phyloP scores from a whole-genome alignment of 92 coral and sea anemone genomes.

The Epizoanthus rinbou region DNA sequence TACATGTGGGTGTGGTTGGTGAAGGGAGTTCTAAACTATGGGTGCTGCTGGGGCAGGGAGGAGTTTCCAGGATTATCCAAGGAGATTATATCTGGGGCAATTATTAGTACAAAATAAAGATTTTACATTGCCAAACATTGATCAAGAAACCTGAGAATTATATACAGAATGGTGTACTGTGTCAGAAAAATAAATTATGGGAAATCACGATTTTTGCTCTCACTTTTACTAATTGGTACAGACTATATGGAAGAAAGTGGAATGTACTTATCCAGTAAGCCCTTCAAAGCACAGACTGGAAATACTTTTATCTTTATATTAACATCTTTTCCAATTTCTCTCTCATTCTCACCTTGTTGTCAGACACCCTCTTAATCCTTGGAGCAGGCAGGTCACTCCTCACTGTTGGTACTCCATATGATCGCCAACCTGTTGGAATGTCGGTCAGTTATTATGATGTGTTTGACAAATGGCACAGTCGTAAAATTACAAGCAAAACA shows the following conservation, averaged over 20 bases:
- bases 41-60: no score
- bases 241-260: no score
- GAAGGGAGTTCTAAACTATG: background rate
- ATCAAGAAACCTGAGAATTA: background rate
- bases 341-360: slow-evolving; percentile 75
- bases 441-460: background rate
- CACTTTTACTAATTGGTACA: no score
- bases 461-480: background rate
- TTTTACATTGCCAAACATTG: background rate
- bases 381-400: slow-evolving; percentile 97
- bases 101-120: background rate
- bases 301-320: no score
- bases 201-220: no score
- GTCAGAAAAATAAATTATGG: background rate
- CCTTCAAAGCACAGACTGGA: no score
- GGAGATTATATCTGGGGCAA: background rate
- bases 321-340: background rate
- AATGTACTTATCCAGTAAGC: no score
- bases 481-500: background rate
- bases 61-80: background rate
- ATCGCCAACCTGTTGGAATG: slow-evolving; percentile 76
- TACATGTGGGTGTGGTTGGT: background rate
- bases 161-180: background rate
- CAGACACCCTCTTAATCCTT: slow-evolving; percentile 86
- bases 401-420: slow-evolving; percentile 95